Evolutionary conservation across 2,113 vertebrate genomes (phyloP).

Genomic region (Crotalus horridus): DNA sequence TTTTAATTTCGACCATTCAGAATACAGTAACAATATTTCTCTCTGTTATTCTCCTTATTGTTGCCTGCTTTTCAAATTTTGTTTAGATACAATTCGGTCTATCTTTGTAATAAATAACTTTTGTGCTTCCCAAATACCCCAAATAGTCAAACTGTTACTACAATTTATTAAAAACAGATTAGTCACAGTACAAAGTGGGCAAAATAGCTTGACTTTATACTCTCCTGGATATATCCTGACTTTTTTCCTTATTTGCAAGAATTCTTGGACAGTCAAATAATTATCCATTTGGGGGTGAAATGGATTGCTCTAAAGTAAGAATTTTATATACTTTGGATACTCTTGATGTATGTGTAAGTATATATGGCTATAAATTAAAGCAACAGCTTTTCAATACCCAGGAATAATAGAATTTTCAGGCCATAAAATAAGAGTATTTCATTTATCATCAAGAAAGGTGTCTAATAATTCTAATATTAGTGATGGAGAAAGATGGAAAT

Average conservation of each 20-base stretch:
- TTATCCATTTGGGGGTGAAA: neutral
- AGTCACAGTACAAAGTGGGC: no score
- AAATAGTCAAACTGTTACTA: no score
- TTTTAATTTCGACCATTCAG: neutral
- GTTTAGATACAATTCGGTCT: no score
- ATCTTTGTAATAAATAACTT: no score
- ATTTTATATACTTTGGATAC: neutral
- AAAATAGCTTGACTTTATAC: neutral
- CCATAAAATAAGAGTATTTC: neutral
- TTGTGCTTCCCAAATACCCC: no score
- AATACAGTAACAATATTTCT: no score
- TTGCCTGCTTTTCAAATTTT: no score
- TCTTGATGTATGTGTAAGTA: neutral
- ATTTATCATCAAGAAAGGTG: neutral
- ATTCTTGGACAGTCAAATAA: neutral
- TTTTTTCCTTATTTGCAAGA: neutral
- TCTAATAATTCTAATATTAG: neutral
- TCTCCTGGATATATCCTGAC: neutral
- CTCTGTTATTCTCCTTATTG: no score
- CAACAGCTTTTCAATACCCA: neutral
- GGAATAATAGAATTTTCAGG: neutral
- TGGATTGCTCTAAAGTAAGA: neutral
- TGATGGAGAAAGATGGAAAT: neutral
- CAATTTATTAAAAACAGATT: no score
- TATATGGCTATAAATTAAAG: neutral